Percentiles rank a stretch among this genome's conserved stretches.
These are phyloP conservation scores for Cyphomyrus discorhynchus DNA, from an alignment of 2,113 vertebrate species.

Conservation along the genomic window DNA sequence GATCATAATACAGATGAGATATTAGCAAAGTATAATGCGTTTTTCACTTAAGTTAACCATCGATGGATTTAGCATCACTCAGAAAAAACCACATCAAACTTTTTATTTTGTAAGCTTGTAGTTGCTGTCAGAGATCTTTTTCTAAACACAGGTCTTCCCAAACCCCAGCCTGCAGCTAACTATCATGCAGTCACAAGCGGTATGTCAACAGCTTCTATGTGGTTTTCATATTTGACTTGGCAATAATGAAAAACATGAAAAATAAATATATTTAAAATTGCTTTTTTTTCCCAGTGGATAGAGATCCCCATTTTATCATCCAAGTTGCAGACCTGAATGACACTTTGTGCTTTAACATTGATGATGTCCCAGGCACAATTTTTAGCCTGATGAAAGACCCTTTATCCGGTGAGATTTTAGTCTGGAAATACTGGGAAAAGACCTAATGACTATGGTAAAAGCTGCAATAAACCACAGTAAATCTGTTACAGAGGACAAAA, in stretches of 20 bases:
- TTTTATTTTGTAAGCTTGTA: not conserved
- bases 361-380: constrained; percentile 74
- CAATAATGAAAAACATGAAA: not conserved
- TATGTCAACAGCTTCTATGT: not conserved
- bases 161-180: not conserved
- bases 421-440: not conserved
- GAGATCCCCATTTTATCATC: constrained; percentile 92
- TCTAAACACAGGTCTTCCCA: not conserved
- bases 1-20: not conserved
- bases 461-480: not conserved
- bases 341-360: constrained; percentile 87
- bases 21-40: not conserved
- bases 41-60: not conserved
- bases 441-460: not conserved
- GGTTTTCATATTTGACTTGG: not conserved
- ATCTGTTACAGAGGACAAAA: not conserved
- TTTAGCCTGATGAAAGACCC: constrained; percentile 78
- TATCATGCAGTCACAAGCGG: not conserved
- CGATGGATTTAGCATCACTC: not conserved
- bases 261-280: not conserved
- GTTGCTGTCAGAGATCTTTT: not conserved
- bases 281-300: constrained; percentile 72
- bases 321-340: constrained; percentile 70
- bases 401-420: constrained; percentile 61
- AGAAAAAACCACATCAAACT: not conserved